Evolutionary conservation across 2,888 invertebrate genomes (phyloP).

Genomic region (Coenonympha glycerion): DNA sequence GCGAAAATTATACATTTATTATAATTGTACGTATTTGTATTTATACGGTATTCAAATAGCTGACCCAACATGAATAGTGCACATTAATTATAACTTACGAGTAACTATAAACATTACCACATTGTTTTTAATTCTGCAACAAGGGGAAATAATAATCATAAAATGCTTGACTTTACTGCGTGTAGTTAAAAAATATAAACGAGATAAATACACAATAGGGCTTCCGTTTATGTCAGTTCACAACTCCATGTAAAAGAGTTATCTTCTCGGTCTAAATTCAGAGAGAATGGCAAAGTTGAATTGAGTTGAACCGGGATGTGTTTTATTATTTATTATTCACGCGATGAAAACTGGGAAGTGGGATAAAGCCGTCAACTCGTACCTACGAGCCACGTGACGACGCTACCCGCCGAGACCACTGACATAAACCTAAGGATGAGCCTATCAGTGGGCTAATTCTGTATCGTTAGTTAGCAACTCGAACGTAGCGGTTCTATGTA

Average conservation of each 20-base stretch:
- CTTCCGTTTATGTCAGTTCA: constrained; percentile 16
- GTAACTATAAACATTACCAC: no score
- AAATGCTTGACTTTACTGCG: background rate
- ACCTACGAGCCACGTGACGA: no score
- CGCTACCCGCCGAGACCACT: constrained; percentile 46
- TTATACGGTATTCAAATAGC: no score
- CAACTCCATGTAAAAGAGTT: constrained; percentile 17
- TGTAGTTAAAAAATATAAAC: constrained; percentile 9
- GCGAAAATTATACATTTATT: no score
- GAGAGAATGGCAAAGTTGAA: constrained; percentile 26
- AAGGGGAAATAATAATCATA: background rate
- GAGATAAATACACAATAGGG: constrained; percentile 14
- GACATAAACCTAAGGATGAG: no score
- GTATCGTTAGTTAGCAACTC: no score
- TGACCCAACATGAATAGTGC: no score
- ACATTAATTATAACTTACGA: no score
- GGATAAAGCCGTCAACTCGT: constrained; percentile 55
- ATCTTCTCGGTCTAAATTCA: constrained; percentile 23
- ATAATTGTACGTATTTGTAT: no score
- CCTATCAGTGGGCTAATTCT: no score
- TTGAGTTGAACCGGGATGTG: constrained; percentile 42
- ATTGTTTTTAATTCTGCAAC: no score
- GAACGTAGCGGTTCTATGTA: no score
- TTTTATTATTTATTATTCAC: constrained; percentile 68
- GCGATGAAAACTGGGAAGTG: constrained; percentile 63